Conservation (phyloP, 2,113 vertebrate genomes). For the Melanotaenia duboulayi region DNA sequence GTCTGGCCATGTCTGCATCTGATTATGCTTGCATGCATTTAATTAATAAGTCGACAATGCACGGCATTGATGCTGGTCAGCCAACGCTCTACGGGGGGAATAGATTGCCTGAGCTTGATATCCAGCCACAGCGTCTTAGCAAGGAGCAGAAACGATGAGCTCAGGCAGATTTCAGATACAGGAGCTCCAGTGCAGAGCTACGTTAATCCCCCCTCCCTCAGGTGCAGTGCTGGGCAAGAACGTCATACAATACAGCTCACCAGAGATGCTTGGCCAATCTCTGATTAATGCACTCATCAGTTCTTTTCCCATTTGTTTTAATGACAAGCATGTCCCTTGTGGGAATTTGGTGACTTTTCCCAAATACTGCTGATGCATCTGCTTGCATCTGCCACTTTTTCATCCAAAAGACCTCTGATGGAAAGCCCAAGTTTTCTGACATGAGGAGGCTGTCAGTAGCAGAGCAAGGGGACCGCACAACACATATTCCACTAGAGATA, state of each 20-base stretch:
- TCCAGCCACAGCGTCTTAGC: conserved; percentile 56
- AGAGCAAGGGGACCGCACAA: conserved; percentile 26
- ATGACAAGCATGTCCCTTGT: conserved; percentile 79
- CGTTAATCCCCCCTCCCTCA: conserved; percentile 71
- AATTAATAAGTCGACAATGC: conserved; percentile 77
- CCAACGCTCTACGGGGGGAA: conserved; percentile 59
- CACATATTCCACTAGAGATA: conserved; percentile 54
- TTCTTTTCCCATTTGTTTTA: conserved; percentile 84
- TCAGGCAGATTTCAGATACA: conserved; percentile 77
- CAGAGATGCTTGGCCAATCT: conserved; percentile 52
- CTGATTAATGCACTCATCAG: conserved; percentile 90
- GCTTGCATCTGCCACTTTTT: conserved; percentile 70
- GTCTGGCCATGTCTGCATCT: conserved; percentile 69
- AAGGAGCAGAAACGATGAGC: conserved; percentile 71
- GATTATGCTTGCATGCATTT: conserved; percentile 75
- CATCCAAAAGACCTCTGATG: conserved; percentile 56
- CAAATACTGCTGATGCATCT: conserved; percentile 86
- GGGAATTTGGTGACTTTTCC: conserved; percentile 82
- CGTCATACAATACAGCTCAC: conserved; percentile 38
- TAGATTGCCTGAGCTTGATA: conserved; percentile 71
- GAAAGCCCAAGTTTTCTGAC: conserved; percentile 59
- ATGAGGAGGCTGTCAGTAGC: conserved; percentile 55
- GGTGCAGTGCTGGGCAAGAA: conserved; percentile 55
- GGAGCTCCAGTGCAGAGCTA: conserved; percentile 48
- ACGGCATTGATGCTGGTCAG: conserved; percentile 71